Evolutionary conservation across 2,113 vertebrate genomes (phyloP).

Genomic region (Rhodinocichla rosea): DNA sequence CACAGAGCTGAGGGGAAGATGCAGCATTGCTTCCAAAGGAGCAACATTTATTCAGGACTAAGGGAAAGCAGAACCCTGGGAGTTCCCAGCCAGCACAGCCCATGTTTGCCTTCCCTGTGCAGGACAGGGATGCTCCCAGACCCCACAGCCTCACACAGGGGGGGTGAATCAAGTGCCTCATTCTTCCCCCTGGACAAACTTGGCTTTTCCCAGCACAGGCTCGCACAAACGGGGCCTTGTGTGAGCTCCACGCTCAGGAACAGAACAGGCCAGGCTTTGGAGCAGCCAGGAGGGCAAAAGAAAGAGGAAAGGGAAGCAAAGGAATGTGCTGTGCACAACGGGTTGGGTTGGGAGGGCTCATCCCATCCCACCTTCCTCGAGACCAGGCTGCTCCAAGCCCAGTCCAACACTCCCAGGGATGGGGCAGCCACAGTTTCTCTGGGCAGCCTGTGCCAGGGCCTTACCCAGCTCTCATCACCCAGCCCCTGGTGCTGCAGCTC

Average conservation of each 20-base stretch:
- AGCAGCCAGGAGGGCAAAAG: background rate
- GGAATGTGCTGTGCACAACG: background rate
- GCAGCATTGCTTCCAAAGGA: background rate
- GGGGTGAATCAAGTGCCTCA: background rate
- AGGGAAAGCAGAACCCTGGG: background rate
- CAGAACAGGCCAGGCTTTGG: background rate
- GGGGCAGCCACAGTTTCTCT: background rate
- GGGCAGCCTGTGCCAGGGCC: background rate
- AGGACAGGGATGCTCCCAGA: background rate
- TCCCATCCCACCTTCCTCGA: rapidly evolving
- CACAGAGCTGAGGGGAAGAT: background rate
- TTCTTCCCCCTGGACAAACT: slow-evolving; percentile 39
- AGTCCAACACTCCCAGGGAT: background rate
- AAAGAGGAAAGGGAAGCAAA: background rate
- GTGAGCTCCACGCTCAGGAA: background rate
- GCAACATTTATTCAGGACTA: rapidly evolving
- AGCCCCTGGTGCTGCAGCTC: background rate
- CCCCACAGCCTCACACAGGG: rapidly evolving
- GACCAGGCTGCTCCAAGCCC: background rate
- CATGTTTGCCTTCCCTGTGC: background rate
- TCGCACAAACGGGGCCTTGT: background rate
- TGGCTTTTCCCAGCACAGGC: rapidly evolving
- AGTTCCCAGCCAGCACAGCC: background rate
- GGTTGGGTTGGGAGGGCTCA: background rate
- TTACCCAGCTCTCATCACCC: background rate